Base-by-base conservation (phyloP, 2,797 vertebrate species). In the Amazona finschi region DNA sequence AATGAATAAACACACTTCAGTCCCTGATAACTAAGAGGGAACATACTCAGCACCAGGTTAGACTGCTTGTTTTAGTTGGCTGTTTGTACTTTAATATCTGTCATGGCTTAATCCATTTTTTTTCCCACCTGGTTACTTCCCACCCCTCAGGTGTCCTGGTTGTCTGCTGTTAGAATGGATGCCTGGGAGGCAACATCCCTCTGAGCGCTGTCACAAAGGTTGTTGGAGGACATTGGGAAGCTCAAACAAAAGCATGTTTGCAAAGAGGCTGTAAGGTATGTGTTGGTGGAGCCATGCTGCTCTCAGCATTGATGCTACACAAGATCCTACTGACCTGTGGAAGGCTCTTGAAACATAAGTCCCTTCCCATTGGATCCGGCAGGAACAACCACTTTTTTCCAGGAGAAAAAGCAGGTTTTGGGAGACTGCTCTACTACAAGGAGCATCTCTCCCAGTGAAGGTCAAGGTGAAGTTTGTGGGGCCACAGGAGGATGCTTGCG, bases 1-100 rank as follows among this genome's bases (percentile, higher is more conserved):
- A 80, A 89, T 72, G 78, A 76, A 82, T 27, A 79, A 87, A 50
- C 25, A 60, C 12, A n/a, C 62, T 85, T 70, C 13, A 55, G 24
- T 64, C 79, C 38, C 44, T 70, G 33, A 7, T 79, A 78, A 58
- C 24, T 50, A 46, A 43, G 19, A 25, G 3, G 17, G 24, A 75
- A 11, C 20, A 28, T 55, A 39, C 43, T 65, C 85, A 73, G 89
- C 78, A 53, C 12, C 10, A n/a, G 13, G 15, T 43, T 55, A 39
- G 20, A 58, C 15, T 44, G 43, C 11, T 62, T 55, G 14, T 21
- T 90, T 75, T 33, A 46, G 22, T 5, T 55, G 60, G 33, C 64
- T 87, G 50, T 78, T 73, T 46, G 30, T 73, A 50, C 50, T 72
- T 85, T 4, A 53, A 2, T 19, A 33, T 64, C 66, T 89, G 84